Evolutionary conservation across 2,888 invertebrate species (phyloP).

Genomic region (Zaprionus lineosus): DNA sequence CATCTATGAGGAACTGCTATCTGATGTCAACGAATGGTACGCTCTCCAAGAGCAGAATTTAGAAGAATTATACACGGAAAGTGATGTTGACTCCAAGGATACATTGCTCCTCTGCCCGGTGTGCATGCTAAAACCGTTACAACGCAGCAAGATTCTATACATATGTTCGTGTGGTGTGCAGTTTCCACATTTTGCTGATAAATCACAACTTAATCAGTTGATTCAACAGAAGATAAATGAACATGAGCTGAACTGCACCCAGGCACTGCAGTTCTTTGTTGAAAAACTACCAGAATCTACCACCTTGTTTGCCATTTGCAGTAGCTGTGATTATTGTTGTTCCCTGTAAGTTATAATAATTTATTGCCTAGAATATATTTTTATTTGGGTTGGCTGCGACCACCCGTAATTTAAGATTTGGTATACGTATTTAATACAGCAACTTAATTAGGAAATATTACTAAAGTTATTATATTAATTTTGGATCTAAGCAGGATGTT

Average conservation of each 20-base stretch:
- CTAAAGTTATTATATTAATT: no score
- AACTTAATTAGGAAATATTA: no score
- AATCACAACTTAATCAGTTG: conserved; percentile 38
- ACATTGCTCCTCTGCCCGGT: conserved; percentile 84
- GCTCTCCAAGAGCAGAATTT: conserved; percentile 69
- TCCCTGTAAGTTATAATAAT: conserved; percentile 51
- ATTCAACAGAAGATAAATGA: conserved; percentile 56
- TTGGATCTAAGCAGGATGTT: no score
- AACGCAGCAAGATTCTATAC: conserved; percentile 55
- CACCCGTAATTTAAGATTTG: conserved; percentile 11
- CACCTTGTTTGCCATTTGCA: conserved; percentile 71
- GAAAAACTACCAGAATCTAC: conserved; percentile 51
- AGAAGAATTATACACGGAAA: conserved; percentile 80
- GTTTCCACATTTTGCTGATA: conserved; percentile 59
- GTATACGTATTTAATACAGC: no score
- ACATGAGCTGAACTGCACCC: conserved; percentile 67
- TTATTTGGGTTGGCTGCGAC: conserved; percentile 30
- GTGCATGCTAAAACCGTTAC: conserved; percentile 81
- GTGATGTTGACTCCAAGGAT: conserved; percentile 75
- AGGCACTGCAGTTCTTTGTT: conserved; percentile 71
- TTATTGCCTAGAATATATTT: neutral
- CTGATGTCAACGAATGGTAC: conserved; percentile 80
- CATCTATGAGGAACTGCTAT: conserved; percentile 77
- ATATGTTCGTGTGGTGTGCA: conserved; percentile 81
- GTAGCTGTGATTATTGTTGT: conserved; percentile 77